Conservation (phyloP, 2,113 vertebrate genomes). For the Leucopternis melanops region DNA sequence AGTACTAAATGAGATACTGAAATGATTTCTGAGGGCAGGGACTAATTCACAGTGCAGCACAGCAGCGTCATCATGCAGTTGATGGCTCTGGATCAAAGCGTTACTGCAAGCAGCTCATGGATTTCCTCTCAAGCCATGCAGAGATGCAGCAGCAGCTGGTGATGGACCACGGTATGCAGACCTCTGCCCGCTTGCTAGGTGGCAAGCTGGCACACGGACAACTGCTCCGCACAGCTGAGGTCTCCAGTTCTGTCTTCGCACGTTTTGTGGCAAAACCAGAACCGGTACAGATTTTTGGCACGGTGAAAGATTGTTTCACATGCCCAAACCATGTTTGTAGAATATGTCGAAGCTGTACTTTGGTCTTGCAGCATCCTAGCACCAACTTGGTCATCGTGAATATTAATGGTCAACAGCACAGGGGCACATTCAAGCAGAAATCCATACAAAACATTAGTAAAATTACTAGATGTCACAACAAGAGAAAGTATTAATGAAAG, state of each 20-base stretch:
- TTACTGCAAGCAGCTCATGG: background rate
- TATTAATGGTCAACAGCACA: background rate
- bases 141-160: background rate
- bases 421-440: background rate
- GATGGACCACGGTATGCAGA: background rate
- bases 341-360: background rate
- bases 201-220: background rate
- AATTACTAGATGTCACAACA: background rate
- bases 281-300: background rate
- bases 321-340: background rate
- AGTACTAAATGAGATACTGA: background rate
- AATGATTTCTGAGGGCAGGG: background rate
- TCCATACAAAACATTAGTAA: background rate
- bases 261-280: background rate
- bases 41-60: background rate
- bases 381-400: background rate
- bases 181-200: accelerated
- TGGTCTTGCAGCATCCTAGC: background rate
- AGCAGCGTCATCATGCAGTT: background rate
- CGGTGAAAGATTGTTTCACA: background rate
- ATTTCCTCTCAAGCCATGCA: background rate
- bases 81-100: background rate
- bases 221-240: background rate
- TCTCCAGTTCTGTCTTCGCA: background rate
- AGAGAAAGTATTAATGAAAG: background rate